Percentiles rank a stretch among this genome's conserved stretches.
Conservation (phyloP, 1,140 invertebrate species). For the Acyrthosiphon pisum region DNA sequence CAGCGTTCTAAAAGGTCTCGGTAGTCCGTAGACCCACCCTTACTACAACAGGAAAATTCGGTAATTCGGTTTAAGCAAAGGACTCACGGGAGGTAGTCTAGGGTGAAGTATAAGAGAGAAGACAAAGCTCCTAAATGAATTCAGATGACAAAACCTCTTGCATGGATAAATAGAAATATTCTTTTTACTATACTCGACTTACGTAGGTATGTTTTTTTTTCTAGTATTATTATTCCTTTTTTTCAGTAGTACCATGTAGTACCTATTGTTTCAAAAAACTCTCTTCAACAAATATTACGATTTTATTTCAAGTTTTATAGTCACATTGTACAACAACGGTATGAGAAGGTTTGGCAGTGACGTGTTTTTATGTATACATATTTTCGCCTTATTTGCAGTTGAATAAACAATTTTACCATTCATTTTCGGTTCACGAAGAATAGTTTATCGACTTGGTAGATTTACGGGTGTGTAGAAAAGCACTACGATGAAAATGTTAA, state of each 20-base stretch:
- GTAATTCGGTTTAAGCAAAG: conserved; percentile 36
- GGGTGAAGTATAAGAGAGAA: conserved; percentile 22
- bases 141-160: conserved; percentile 40
- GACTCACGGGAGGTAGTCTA: conserved; percentile 10
- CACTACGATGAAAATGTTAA: conserved; percentile 52
- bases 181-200: not conserved
- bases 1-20: conserved; percentile 31
- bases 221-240: not conserved
- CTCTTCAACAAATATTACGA: not conserved
- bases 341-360: not conserved
- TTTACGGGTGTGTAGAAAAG: conserved; percentile 30
- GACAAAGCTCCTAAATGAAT: conserved; percentile 56
- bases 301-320: not conserved
- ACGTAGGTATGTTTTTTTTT: not conserved
- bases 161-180: conserved; percentile 36
- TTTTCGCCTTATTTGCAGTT: conserved; percentile 39
- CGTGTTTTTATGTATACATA: conserved; percentile 19
- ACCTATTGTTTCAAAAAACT: not conserved
- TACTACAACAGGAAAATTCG: not conserved
- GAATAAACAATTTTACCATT: conserved; percentile 46
- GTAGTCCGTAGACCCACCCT: not conserved
- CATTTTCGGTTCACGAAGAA: conserved; percentile 16
- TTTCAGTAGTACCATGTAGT: not conserved
- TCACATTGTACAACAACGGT: not conserved
- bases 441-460: conserved; percentile 25